phyloP scores from a whole-genome alignment of 1,140 invertebrate species.

The Agraylea sexmaculata region DNA sequence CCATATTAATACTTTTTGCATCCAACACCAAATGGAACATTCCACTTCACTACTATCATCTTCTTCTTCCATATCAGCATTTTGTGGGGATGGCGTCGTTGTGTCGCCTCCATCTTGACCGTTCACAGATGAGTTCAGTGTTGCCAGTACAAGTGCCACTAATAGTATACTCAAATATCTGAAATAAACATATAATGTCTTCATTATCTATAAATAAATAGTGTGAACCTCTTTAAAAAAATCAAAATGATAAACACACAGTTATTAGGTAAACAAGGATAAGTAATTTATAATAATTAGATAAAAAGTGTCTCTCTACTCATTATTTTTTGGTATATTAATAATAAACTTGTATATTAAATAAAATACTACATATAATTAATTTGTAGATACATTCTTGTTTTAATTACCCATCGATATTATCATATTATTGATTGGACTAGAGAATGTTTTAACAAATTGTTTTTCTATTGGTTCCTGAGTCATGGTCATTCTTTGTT shows the following conservation, averaged over 20 bases:
- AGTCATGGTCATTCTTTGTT: too few species aligned
- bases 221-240: background rate
- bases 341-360: too few species aligned
- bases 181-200: slow-evolving; percentile 1
- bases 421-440: too few species aligned
- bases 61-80: slow-evolving; percentile 30
- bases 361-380: too few species aligned
- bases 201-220: too few species aligned
- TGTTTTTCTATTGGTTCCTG: too few species aligned
- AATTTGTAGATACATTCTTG: too few species aligned
- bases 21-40: slow-evolving; percentile 41
- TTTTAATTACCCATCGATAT: too few species aligned
- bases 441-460: too few species aligned
- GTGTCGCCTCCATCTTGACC: slow-evolving; percentile 8
- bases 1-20: slow-evolving; percentile 39
- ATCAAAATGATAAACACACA: background rate
- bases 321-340: too few species aligned
- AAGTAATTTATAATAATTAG: slow-evolving; percentile 1
- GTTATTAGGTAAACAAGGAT: background rate
- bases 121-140: background rate
- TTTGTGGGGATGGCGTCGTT: slow-evolving; percentile 22
- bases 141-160: background rate
- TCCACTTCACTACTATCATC: slow-evolving; percentile 29
- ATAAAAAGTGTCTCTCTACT: too few species aligned
- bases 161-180: background rate